A percentile compares a stretch with the other conserved stretches of the same genome.
phyloP scores from a whole-genome alignment of 2,888 invertebrate genomes.

The Dryococelus australis region DNA sequence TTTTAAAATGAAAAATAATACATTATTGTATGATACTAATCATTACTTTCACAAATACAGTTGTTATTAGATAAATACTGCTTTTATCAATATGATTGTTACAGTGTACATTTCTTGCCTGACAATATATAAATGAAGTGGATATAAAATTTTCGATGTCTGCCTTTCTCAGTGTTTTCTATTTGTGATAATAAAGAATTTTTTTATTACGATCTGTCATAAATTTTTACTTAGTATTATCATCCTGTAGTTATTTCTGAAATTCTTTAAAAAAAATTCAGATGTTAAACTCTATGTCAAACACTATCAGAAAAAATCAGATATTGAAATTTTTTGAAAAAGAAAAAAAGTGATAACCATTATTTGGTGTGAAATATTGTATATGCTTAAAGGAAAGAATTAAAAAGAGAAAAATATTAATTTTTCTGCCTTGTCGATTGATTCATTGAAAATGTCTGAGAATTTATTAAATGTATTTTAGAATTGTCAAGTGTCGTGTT shows the following conservation, averaged over 20 bases:
- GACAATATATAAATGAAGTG: constrained; percentile 58
- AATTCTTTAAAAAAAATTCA: constrained; percentile 26
- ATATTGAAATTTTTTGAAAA: constrained; percentile 22
- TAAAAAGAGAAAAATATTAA: background rate
- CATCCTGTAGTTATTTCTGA: background rate
- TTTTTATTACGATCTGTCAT: constrained; percentile 32
- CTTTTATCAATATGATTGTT: constrained; percentile 39
- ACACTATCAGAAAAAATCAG: constrained; percentile 23
- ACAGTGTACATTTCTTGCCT: constrained; percentile 54
- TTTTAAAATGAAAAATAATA: constrained; percentile 33
- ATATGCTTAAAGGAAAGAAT: constrained; percentile 5
- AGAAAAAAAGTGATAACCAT: constrained; percentile 35
- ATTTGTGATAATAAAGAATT: constrained; percentile 32
- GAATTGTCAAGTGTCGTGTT: constrained; percentile 37
- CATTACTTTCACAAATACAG: constrained; percentile 37
- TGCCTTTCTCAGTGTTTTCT: constrained; percentile 42
- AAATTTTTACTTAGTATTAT: constrained; percentile 35
- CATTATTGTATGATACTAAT: constrained; percentile 39
- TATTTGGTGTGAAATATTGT: constrained; percentile 37
- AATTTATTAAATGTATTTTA: constrained; percentile 32
- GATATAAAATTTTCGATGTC: constrained; percentile 33
- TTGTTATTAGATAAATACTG: constrained; percentile 38
- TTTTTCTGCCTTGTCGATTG: constrained; percentile 40
- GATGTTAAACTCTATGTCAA: constrained; percentile 19
- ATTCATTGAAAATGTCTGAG: constrained; percentile 28